A percentile compares a stretch with the other conserved stretches of the same genome.
These are phyloP conservation scores for Synchiropus splendidus DNA, from an alignment of 2,113 vertebrate genomes.

Conservation along the genomic window DNA sequence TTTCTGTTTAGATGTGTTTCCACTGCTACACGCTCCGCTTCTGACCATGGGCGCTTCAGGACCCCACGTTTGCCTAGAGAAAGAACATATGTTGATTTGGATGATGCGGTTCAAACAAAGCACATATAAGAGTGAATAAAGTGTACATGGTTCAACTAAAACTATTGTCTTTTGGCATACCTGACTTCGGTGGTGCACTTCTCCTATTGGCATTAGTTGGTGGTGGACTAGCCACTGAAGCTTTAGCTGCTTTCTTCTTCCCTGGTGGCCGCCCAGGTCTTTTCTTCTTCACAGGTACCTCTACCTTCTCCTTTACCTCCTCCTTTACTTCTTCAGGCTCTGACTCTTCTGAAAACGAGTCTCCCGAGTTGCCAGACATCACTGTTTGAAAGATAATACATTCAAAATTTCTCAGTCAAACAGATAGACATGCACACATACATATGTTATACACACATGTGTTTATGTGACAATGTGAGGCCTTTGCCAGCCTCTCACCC, in stretches of 20 bases:
- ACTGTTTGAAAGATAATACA: slow-evolving; percentile 41
- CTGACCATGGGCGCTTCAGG: slow-evolving; percentile 70
- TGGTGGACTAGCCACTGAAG: slow-evolving; percentile 18
- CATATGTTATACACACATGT: too few relatives aligned
- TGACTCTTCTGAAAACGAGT: slow-evolving; percentile 66
- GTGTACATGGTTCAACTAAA: not conserved
- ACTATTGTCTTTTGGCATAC: slow-evolving; percentile 16
- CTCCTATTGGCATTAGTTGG: slow-evolving; percentile 50
- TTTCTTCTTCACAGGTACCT: slow-evolving; percentile 47
- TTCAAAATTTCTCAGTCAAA: not conserved
- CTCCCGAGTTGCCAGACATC: slow-evolving; percentile 67
- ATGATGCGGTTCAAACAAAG: too few relatives aligned
- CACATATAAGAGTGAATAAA: not conserved
- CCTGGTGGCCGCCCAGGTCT: slow-evolving; percentile 44
- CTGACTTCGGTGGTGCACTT: slow-evolving; percentile 59
- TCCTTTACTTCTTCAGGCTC: slow-evolving; percentile 54
- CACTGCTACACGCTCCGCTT: slow-evolving; percentile 66
- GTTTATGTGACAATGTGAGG: too few relatives aligned
- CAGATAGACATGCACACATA: too few relatives aligned
- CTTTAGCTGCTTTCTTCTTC: slow-evolving; percentile 34
- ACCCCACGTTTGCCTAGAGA: slow-evolving; percentile 67
- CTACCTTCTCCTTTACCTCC: slow-evolving; percentile 43
- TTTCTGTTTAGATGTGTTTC: slow-evolving; percentile 70
- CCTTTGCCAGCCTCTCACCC: too few relatives aligned
- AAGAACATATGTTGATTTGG: not conserved